phyloP scores from a whole-genome alignment of 2,113 vertebrate genomes.

The Candoia aspera region DNA sequence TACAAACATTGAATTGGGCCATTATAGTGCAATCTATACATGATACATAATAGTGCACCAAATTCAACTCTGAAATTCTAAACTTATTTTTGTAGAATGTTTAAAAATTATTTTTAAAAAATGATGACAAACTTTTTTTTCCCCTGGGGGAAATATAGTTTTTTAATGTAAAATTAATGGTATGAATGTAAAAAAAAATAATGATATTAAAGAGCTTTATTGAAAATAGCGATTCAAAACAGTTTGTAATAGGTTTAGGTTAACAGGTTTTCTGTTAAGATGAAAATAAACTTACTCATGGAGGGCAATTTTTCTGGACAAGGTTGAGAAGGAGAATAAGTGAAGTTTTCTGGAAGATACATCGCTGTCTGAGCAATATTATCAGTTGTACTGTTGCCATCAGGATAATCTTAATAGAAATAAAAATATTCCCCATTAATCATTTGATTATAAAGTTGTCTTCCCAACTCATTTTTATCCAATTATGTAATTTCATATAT shows the following conservation, averaged over 20 bases:
- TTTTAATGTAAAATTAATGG: not conserved
- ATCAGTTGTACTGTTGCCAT: slow-evolving; percentile 93
- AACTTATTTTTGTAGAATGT: not conserved
- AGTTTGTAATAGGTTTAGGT: slow-evolving; percentile 8
- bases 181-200: not conserved
- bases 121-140: not conserved
- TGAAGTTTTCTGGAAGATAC: slow-evolving; percentile 97
- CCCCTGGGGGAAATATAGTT: not conserved
- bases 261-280: slow-evolving; percentile 18
- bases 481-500: not conserved
- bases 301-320: slow-evolving; percentile 96
- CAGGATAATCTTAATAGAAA: slow-evolving; percentile 87
- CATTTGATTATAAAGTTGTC: not conserved
- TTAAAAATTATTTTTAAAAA: not conserved
- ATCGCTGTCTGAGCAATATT: slow-evolving; percentile 87
- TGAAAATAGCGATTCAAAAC: slow-evolving; percentile 1
- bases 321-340: slow-evolving; percentile 87
- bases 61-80: not conserved
- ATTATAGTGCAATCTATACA: not conserved
- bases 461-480: not conserved
- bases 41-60: not conserved
- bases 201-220: not conserved
- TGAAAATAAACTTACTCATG: slow-evolving; percentile 86
- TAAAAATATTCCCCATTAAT: slow-evolving; percentile 13
- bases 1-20: not conserved